Percentiles rank a stretch among this genome's conserved stretches.
phyloP scores from a whole-genome alignment of 2,797 vertebrate genomes.

The Platyrinchus mystaceus region DNA sequence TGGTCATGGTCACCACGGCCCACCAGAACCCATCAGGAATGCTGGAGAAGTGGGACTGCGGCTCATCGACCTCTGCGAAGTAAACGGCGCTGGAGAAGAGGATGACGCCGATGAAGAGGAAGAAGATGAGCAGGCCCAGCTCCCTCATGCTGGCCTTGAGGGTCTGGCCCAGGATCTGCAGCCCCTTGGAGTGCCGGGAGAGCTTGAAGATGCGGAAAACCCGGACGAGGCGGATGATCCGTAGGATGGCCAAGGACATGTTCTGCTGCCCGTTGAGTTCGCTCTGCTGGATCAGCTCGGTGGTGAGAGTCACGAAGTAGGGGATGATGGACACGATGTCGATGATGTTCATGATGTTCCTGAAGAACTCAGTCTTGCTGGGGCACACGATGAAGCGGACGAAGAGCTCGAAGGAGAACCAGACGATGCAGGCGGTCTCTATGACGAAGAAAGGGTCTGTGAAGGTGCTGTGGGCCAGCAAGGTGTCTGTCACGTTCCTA shows the following conservation, averaged over 20 bases:
- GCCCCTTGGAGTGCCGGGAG: slow-evolving; percentile 95
- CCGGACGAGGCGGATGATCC: slow-evolving; percentile 93
- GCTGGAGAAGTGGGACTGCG: slow-evolving; percentile 94
- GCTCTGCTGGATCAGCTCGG: slow-evolving; percentile 87
- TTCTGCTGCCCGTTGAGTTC: slow-evolving; percentile 85
- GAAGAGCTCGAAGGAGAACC: slow-evolving; percentile 94
- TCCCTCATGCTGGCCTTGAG: slow-evolving; percentile 98
- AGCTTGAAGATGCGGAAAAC: slow-evolving; percentile 98
- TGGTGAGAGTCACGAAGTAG: slow-evolving; percentile 94
- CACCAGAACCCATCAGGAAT: slow-evolving; percentile 99
- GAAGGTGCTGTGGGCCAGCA: slow-evolving; percentile 76
- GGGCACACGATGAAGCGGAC: slow-evolving; percentile 94
- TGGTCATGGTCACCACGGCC: slow-evolving; percentile 99
- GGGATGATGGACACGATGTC: slow-evolving; percentile 97
- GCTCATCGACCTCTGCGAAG: slow-evolving; percentile 98
- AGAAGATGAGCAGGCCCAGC: slow-evolving; percentile 94
- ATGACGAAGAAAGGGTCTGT: slow-evolving; percentile 96
- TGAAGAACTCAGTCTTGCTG: slow-evolving; percentile 95
- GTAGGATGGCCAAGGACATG: slow-evolving; percentile 92
- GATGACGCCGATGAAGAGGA: slow-evolving; percentile 97
- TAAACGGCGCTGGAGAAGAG: slow-evolving; percentile 97
- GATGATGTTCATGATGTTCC: slow-evolving; percentile 97
- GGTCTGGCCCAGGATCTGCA: slow-evolving; percentile 97
- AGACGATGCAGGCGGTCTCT: slow-evolving; percentile 94
- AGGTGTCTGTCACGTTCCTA: slow-evolving; percentile 70